Evolutionary conservation across 2,797 vertebrate genomes (phyloP).

Genomic region (Myotis myotis): DNA sequence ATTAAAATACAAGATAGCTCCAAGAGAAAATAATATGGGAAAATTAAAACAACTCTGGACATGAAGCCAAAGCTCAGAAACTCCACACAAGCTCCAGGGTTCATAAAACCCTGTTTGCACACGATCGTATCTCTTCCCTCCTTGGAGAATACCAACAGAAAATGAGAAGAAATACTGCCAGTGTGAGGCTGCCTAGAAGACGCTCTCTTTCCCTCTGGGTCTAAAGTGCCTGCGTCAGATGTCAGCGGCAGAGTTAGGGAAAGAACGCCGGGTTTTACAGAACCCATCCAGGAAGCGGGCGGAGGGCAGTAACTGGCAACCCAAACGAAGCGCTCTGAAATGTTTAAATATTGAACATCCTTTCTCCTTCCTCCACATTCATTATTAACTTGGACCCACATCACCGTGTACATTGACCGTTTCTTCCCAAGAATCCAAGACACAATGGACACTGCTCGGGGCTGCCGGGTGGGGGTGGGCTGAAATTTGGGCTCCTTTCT

Average conservation of each 20-base stretch:
- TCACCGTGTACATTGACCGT: background rate
- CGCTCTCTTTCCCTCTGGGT: background rate
- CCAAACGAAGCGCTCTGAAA: background rate
- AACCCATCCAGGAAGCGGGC: constrained; percentile 35
- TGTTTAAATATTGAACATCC: constrained; percentile 78
- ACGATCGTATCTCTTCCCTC: background rate
- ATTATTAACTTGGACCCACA: constrained; percentile 70
- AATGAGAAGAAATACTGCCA: background rate
- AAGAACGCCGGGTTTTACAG: background rate
- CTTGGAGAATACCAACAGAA: background rate
- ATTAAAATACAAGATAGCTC: background rate
- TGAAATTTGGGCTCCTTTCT: constrained; percentile 53
- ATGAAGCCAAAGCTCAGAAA: background rate
- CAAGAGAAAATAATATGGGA: background rate
- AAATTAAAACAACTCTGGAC: background rate
- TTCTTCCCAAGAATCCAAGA: constrained; percentile 65
- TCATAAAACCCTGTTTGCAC: background rate
- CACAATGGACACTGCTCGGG: background rate
- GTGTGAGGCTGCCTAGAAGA: background rate
- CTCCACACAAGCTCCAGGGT: background rate
- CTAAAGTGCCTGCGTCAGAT: background rate
- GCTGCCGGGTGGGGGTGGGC: background rate
- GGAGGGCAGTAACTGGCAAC: constrained; percentile 53
- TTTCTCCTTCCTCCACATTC: constrained; percentile 67
- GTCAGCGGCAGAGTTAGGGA: background rate